Evolutionary conservation across 2,113 vertebrate species (phyloP), one percentile per base, ranked within the genome.

Genomic region (Chascanopsetta lugubris): DNA sequence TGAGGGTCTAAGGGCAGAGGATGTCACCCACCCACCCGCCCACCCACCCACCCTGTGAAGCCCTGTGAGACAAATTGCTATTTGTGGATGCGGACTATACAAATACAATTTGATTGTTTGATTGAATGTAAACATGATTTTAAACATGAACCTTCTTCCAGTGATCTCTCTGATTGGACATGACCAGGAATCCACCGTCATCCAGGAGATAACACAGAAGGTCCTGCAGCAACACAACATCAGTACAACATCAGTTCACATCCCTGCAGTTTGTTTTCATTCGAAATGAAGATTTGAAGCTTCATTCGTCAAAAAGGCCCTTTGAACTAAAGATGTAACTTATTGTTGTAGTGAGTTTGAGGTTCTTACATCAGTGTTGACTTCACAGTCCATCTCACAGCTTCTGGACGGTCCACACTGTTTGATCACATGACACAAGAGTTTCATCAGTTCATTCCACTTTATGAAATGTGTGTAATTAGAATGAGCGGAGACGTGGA

Each of bases 341-440:
- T 34, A 11, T 9, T 34, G 32, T 34, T 13, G 13, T 11, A 11
- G 6, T 45, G 15, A 24, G n/a, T 13, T 1, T 34, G 5, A 75
- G 8, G 3, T 46, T 80, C 94, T 69, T 74, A 98, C 97, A 83
- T 99, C 96, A 54, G 96, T 97, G 92, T 99, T 97, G 46, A 95
- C 95, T 82, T 99, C 97, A 57, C 97, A 99, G 87, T 99, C 97
- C 97, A 99, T 99, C 85, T 99, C 97, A n/a, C 97, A 99, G 84
- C 95, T 96, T 80, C 93, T 94, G 27, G 93, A 95, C 24, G 95
- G 95, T 75, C 96, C 96, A 3, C 97, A 99, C 96, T 99, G 92
- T 75, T 38, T 80, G n/a, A n/a, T n/a, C n/a, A n/a, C n/a, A n/a
- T n/a, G n/a, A n/a, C n/a, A n/a, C n/a, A n/a, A n/a, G n/a, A n/a